Base-by-base conservation (phyloP, 2,797 vertebrate genomes). In the Calcarius lapponicus region DNA sequence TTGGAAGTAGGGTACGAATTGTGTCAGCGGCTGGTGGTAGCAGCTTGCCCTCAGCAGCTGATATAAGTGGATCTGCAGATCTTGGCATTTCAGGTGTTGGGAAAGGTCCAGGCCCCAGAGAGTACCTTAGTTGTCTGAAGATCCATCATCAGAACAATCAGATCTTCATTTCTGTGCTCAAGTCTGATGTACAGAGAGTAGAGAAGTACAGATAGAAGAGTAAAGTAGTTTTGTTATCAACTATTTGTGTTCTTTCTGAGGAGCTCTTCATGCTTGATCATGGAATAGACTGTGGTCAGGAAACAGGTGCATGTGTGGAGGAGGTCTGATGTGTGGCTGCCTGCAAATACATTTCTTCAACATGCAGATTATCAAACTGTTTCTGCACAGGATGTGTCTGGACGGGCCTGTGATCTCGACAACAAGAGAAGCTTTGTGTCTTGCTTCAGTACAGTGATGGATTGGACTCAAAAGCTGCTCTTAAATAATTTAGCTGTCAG, bases 331-430 rank as follows among this genome's bases (percentile, higher is more conserved):
- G 2, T n/a, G 57, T 54, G 51, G 38, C 32, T 47, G 38, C n/a
- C 45, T 82, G 19, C 50, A 69, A 65, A 17, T 70, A 9, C 8
- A 1, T 57, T 72, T 28, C 22, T 83, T 91, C 15, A 58, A 25
- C 25, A 4, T 6, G 7, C 15, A 18, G 24, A 28, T 91, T 66
- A 38, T 28, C 13, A 25, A 21, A 50, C 40, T 40, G 0, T 62
- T 69, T 78, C 56, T 82, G 48, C 13, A 24, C 22, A 88, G 12
- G 6, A 4, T 53, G 17, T 64, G 21, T 16, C 58, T 75, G 32
- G 10, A 10, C n/a, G 36, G 22, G 11, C n/a, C 34, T 87, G 0
- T 54, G 45, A 24, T 38, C 22, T 43, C 1, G 6, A 22, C 9
- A 8, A 10, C 25, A 32, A 24, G 26, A 74, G 24, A 45, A 13